These are phyloP conservation scores for Temnothorax ravouxi DNA, from an alignment of 2,888 invertebrate species.

Conservation along the genomic window DNA sequence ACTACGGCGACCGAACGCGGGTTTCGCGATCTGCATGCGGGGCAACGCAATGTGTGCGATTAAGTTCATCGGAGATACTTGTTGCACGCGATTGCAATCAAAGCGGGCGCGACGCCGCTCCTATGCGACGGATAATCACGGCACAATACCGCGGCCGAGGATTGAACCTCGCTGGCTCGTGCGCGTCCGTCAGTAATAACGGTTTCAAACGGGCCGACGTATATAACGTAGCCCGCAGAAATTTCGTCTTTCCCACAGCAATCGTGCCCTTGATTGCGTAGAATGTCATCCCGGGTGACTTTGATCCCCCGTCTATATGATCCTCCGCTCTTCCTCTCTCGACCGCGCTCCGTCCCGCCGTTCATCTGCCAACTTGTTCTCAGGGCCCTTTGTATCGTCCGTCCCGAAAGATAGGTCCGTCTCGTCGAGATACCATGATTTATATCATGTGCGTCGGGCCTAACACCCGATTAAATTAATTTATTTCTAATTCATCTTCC, in stretches of 20 bases:
- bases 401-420: constrained; percentile 11
- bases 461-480: background rate
- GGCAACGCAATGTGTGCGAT: constrained; percentile 4
- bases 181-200: constrained; percentile 20
- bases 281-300: constrained; percentile 17
- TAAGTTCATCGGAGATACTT: constrained; percentile 27
- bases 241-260: constrained; percentile 52
- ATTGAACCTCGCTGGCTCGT: constrained; percentile 28
- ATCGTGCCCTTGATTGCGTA: constrained; percentile 21
- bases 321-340: constrained; percentile 2
- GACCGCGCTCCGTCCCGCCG: too few species aligned
- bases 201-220: constrained; percentile 48
- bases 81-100: constrained; percentile 21
- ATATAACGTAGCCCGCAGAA: constrained; percentile 27
- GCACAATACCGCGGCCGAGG: constrained; percentile 30
- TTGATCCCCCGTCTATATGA: background rate
- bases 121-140: constrained; percentile 11
- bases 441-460: background rate
- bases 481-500: constrained; percentile 9
- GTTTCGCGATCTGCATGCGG: constrained; percentile 3
- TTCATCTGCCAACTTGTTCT: background rate
- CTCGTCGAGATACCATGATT: background rate
- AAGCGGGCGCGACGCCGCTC: background rate
- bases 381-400: background rate
- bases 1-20: background rate